Evolutionary conservation across 2,888 invertebrate species (phyloP).

Genomic region (Pyrochroa serraticornis): DNA sequence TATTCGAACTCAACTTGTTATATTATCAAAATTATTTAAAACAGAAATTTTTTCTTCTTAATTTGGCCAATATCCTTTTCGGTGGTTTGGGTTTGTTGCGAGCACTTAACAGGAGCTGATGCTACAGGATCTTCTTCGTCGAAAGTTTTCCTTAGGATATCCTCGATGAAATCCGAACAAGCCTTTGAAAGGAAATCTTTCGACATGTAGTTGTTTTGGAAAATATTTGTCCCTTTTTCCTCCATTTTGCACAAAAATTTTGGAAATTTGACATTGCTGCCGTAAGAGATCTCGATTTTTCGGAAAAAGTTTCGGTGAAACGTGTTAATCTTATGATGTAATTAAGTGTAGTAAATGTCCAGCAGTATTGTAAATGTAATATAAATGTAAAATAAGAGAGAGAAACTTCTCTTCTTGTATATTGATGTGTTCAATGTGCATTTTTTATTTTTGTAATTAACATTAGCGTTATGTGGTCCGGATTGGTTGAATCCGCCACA

Average conservation of each 20-base stretch:
- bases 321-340: slow-evolving; percentile 35
- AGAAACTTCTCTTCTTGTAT: slow-evolving; percentile 14
- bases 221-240: slow-evolving; percentile 9
- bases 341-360: slow-evolving; percentile 36
- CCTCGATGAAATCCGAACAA: slow-evolving; percentile 49
- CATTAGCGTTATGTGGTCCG: slow-evolving; percentile 25
- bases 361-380: slow-evolving; percentile 26
- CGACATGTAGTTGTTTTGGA: slow-evolving; percentile 31
- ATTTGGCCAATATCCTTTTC: not conserved
- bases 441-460: slow-evolving; percentile 35
- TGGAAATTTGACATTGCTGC: not conserved
- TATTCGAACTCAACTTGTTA: not conserved
- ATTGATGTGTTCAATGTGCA: slow-evolving; percentile 45
- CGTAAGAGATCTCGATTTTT: not conserved
- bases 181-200: slow-evolving; percentile 45
- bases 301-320: slow-evolving; percentile 17
- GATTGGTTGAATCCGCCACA: slow-evolving; percentile 13
- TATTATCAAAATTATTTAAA: too few relatives aligned
- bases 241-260: not conserved
- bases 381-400: slow-evolving; percentile 13
- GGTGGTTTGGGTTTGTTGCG: slow-evolving; percentile 39
- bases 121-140: slow-evolving; percentile 49
- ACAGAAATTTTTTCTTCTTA: slow-evolving; percentile 16
- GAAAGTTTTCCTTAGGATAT: slow-evolving; percentile 46
- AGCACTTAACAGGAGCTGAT: slow-evolving; percentile 38